Evolutionary conservation across 2,797 vertebrate genomes (phyloP).

Genomic region (Tadarida brasiliensis): DNA sequence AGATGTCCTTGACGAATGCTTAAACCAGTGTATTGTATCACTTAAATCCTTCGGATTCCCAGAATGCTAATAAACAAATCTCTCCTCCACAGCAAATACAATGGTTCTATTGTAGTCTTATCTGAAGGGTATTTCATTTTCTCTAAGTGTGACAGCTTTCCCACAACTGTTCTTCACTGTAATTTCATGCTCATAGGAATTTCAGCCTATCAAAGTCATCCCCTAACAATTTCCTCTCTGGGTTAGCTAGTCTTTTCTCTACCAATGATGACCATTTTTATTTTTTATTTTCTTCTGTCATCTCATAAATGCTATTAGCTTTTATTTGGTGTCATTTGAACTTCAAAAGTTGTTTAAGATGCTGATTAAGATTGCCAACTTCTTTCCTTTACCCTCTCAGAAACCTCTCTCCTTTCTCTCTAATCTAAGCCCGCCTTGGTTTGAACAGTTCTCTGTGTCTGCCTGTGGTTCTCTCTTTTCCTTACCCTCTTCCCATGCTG

Average conservation of each 20-base stretch:
- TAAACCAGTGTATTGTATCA: background rate
- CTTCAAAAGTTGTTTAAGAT: background rate
- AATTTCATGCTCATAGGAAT: background rate
- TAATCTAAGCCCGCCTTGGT: background rate
- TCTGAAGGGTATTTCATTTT: conserved; percentile 3
- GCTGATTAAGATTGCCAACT: background rate
- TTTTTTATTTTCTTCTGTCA: background rate
- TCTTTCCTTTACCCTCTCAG: background rate
- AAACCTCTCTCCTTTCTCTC: background rate
- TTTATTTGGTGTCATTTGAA: background rate
- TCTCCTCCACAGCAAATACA: conserved; percentile 22
- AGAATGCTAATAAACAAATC: background rate
- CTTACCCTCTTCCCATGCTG: background rate
- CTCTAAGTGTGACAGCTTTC: conserved; percentile 34
- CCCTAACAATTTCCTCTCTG: background rate
- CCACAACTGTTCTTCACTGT: background rate
- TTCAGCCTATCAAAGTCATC: background rate
- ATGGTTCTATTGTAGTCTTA: background rate
- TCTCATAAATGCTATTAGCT: background rate
- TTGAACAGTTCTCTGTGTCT: background rate
- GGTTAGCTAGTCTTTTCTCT: background rate
- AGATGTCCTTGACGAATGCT: conserved; percentile 2
- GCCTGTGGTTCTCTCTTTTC: background rate
- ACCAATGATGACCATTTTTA: background rate
- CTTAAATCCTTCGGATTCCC: background rate